Percentiles rank a stretch among this genome's conserved stretches.
Evolutionary conservation across 2,113 vertebrate genomes (phyloP).

Genomic region (Symphodus melops): DNA sequence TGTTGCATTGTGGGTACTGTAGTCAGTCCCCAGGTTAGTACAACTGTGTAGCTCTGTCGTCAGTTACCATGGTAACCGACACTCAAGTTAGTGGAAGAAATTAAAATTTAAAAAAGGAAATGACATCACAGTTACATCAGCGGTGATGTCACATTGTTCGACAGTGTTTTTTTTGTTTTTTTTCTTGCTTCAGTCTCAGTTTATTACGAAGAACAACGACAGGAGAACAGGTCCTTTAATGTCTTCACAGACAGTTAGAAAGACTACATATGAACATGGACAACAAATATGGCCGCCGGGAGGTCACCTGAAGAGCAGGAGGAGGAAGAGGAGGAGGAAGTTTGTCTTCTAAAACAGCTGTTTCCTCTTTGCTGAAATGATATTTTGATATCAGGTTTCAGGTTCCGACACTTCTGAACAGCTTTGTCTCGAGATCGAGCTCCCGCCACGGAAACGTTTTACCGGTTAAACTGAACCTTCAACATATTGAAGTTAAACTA

Average conservation of each 20-base stretch:
- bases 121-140: conserved; percentile 11
- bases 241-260: conserved; percentile 40
- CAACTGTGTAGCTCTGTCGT: conserved; percentile 41
- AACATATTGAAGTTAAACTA: too few relatives aligned
- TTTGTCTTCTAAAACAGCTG: too few relatives aligned
- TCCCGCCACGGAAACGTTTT: too few relatives aligned
- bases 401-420: too few relatives aligned
- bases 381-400: too few relatives aligned
- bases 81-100: conserved; percentile 33
- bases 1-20: conserved; percentile 50
- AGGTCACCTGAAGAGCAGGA: conserved; percentile 33
- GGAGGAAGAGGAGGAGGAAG: conserved; percentile 11
- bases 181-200: conserved; percentile 10
- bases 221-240: conserved; percentile 25
- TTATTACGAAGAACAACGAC: conserved; percentile 26
- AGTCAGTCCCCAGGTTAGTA: conserved; percentile 55
- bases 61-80: conserved; percentile 36
- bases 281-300: conserved; percentile 46
- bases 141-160: conserved; percentile 36
- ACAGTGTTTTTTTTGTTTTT: neutral
- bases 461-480: too few relatives aligned
- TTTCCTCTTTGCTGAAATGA: too few relatives aligned
- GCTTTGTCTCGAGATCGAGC: too few relatives aligned
- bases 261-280: conserved; percentile 31
- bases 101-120: neutral